Evolutionary conservation across 2,888 invertebrate species (phyloP).

Genomic region (Archips crataeganus): DNA sequence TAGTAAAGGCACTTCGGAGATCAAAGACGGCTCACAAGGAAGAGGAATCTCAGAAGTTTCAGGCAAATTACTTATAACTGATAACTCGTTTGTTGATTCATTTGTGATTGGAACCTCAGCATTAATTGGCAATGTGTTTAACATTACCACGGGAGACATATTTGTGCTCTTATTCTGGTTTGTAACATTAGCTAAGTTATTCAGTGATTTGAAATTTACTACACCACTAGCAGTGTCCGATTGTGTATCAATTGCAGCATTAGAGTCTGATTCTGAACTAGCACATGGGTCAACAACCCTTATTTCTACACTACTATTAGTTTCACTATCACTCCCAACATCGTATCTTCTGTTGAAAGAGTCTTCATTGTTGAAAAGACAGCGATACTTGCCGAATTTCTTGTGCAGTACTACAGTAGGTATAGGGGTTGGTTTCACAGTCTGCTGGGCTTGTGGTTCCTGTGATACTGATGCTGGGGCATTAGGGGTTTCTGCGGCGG

Average conservation of each 20-base stretch:
- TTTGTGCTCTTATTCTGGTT: conserved; percentile 52
- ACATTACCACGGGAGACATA: conserved; percentile 58
- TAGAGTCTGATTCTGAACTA: conserved; percentile 82
- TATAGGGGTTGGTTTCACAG: conserved; percentile 57
- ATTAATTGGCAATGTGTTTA: conserved; percentile 38
- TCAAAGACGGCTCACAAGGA: conserved; percentile 12
- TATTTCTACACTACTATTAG: conserved; percentile 78
- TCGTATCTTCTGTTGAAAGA: conserved; percentile 71
- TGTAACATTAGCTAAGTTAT: conserved; percentile 54
- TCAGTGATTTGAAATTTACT: conserved; percentile 62
- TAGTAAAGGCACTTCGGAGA: conserved; percentile 16
- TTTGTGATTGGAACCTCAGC: conserved; percentile 15
- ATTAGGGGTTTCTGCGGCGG: conserved; percentile 50
- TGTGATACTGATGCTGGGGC: conserved; percentile 50
- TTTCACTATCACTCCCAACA: conserved; percentile 81
- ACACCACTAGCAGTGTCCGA: conserved; percentile 69
- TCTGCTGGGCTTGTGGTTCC: conserved; percentile 18
- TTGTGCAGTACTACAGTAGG: conserved; percentile 79
- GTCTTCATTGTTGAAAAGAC: conserved; percentile 77
- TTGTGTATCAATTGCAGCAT: conserved; percentile 71
- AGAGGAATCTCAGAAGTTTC: conserved; percentile 25
- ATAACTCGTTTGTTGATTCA: conserved; percentile 8
- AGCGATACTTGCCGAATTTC: conserved; percentile 86
- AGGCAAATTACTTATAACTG: conserved; percentile 12
- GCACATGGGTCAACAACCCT: conserved; percentile 76